phyloP scores from a whole-genome alignment of 2,888 invertebrate species.

The Galeruca laticollis region DNA sequence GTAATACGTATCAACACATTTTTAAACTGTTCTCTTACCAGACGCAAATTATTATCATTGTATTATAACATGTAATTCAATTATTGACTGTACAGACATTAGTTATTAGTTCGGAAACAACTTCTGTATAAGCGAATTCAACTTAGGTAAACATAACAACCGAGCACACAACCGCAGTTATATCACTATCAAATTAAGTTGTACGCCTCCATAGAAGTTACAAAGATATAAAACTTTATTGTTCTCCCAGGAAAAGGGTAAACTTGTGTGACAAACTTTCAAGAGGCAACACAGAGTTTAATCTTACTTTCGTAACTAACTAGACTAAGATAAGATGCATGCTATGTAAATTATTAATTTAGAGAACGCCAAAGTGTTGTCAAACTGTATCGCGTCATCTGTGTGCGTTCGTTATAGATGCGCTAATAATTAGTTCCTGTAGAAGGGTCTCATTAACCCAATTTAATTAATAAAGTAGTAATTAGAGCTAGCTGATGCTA shows the following conservation, averaged over 20 bases:
- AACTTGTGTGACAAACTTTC: slow-evolving; percentile 21
- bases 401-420: slow-evolving; percentile 59
- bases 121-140: background rate
- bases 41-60: too few species aligned
- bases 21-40: too few species aligned
- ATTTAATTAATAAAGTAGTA: slow-evolving; percentile 57
- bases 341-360: slow-evolving; percentile 33
- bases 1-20: too few species aligned
- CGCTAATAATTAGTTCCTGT: slow-evolving; percentile 59
- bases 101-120: background rate
- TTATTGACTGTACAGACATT: background rate
- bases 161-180: slow-evolving; percentile 10
- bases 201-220: slow-evolving; percentile 7
- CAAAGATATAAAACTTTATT: slow-evolving; percentile 29
- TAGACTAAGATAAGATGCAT: slow-evolving; percentile 17
- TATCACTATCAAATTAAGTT: slow-evolving; percentile 19
- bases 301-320: slow-evolving; percentile 32
- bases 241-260: slow-evolving; percentile 16
- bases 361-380: slow-evolving; percentile 22
- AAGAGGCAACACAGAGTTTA: slow-evolving; percentile 28
- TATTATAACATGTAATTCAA: background rate
- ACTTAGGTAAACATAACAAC: slow-evolving; percentile 1
- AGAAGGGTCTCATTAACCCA: slow-evolving; percentile 58
- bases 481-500: slow-evolving; percentile 25
- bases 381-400: slow-evolving; percentile 56